Evolutionary conservation across 2,113 vertebrate genomes (phyloP).

Genomic region (Sclerurus mexicanus): DNA sequence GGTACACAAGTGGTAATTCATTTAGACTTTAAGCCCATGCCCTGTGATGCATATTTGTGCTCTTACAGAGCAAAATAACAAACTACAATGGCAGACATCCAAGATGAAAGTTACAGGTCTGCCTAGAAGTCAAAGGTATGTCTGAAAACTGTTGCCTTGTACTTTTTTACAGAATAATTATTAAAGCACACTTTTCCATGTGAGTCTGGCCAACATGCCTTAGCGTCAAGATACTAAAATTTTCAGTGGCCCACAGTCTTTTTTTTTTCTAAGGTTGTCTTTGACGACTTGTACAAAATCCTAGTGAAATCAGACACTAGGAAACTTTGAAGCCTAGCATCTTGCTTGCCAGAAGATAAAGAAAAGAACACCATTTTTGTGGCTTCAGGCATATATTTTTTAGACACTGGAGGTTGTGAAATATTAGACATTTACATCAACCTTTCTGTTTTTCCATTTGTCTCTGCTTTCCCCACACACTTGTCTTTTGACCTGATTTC

Average conservation of each 20-base stretch:
- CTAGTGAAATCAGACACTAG: not conserved
- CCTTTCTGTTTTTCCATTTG: constrained; percentile 33
- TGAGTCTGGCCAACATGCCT: not conserved
- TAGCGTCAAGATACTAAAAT: not conserved
- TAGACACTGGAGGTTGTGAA: not conserved
- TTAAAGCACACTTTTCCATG: not conserved
- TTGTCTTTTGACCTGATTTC: constrained; percentile 62
- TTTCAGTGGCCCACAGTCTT: not conserved
- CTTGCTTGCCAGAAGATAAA: not conserved
- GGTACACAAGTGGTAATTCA: not conserved
- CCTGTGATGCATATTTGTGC: not conserved
- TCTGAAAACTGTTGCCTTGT: not conserved
- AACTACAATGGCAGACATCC: not conserved
- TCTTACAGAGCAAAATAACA: not conserved
- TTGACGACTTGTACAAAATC: not conserved
- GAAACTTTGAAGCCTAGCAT: not conserved
- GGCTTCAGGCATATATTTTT: not conserved
- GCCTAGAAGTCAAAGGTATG: not conserved
- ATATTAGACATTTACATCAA: constrained; percentile 20
- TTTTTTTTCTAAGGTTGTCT: not conserved
- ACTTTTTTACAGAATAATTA: not conserved
- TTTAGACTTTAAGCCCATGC: not conserved
- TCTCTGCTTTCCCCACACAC: constrained; percentile 26
- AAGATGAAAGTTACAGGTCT: not conserved
- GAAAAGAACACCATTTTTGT: not conserved